phyloP scores from a whole-genome alignment of 2,888 invertebrate species.

The Stenodera caucasica region DNA sequence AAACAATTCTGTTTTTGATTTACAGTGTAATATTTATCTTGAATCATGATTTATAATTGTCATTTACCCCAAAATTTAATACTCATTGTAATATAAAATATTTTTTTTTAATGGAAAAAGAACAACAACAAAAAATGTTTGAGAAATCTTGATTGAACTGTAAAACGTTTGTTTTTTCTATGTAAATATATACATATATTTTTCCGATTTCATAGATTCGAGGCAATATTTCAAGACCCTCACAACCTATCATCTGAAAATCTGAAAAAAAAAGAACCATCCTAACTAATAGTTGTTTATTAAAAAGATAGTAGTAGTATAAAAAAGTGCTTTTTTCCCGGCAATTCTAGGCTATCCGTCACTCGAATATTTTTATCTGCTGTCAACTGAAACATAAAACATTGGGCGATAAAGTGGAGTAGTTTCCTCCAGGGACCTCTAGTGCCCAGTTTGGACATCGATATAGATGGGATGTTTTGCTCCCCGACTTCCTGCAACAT shows the following conservation, averaged over 20 bases:
- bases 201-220: slow-evolving; percentile 28
- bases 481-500: slow-evolving; percentile 23
- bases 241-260: slow-evolving; percentile 33
- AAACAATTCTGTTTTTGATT: slow-evolving; percentile 3
- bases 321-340: slow-evolving; percentile 47
- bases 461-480: slow-evolving; percentile 46
- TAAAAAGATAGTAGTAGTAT: slow-evolving; percentile 51
- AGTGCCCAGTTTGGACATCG: slow-evolving; percentile 43
- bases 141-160: not conserved
- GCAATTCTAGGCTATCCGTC: slow-evolving; percentile 53
- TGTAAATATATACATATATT: not conserved
- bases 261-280: slow-evolving; percentile 32
- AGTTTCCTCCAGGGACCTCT: slow-evolving; percentile 54
- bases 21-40: not conserved
- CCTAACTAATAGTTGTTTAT: slow-evolving; percentile 52
- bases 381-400: slow-evolving; percentile 57
- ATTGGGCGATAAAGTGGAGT: slow-evolving; percentile 55
- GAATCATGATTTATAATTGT: not conserved
- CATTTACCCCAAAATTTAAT: not conserved
- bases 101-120: too few relatives aligned
- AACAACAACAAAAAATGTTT: too few relatives aligned
- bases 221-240: slow-evolving; percentile 42
- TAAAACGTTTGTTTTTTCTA: not conserved
- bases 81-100: too few relatives aligned
- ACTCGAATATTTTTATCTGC: slow-evolving; percentile 57